These are phyloP conservation scores for Heterocephalus glaber DNA, from an alignment of 2,113 vertebrate species.

Conservation along the genomic window DNA sequence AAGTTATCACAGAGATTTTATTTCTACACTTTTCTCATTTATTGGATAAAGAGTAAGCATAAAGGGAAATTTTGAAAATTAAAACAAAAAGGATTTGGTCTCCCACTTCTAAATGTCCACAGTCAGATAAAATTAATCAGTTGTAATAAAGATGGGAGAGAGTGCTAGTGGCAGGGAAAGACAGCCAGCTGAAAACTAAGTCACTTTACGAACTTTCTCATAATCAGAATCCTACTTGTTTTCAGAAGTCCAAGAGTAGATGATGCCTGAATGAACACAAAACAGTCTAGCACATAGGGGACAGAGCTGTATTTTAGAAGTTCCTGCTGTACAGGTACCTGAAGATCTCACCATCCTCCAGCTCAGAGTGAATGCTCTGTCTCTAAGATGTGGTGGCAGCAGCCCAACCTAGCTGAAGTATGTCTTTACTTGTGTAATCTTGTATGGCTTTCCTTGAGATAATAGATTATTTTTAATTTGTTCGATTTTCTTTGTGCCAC, in stretches of 20 bases:
- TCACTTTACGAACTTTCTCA: neutral
- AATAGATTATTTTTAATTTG: slow-evolving; percentile 20
- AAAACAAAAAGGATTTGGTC: neutral
- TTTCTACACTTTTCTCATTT: neutral
- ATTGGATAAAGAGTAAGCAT: neutral
- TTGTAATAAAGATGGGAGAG: neutral
- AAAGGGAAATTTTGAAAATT: neutral
- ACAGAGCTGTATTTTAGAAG: neutral
- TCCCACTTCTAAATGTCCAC: neutral
- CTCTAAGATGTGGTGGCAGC: neutral
- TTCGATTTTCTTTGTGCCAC: neutral
- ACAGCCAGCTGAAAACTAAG: neutral
- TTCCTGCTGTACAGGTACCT: neutral
- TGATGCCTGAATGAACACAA: neutral
- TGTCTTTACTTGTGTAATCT: neutral
- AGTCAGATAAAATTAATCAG: neutral
- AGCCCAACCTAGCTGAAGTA: accelerated
- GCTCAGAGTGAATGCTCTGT: neutral
- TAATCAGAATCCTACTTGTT: neutral
- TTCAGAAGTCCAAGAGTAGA: neutral
- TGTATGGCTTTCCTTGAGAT: neutral
- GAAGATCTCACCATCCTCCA: neutral
- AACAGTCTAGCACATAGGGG: neutral
- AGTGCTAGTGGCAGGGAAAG: neutral
- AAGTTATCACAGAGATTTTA: neutral